Evolutionary conservation across 2,113 vertebrate species (phyloP).

Genomic region (Narcine bancroftii): DNA sequence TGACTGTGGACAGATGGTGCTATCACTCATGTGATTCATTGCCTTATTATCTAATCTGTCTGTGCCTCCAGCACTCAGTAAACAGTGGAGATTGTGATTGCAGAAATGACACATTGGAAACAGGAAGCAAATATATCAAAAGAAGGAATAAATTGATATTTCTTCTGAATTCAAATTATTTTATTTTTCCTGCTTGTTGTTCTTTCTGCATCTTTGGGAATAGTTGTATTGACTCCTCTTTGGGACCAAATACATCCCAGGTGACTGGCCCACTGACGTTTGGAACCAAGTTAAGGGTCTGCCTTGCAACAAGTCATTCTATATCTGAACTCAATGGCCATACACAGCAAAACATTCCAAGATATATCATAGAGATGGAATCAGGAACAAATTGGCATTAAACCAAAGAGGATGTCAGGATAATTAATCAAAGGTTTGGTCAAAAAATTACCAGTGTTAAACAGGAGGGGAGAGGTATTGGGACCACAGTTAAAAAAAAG

Average conservation of each 20-base stretch:
- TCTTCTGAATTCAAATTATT: neutral
- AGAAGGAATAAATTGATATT: neutral
- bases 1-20: slow-evolving; percentile 39
- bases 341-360: neutral
- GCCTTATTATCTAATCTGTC: slow-evolving; percentile 26
- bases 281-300: neutral
- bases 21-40: slow-evolving; percentile 31
- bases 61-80: slow-evolving; percentile 13
- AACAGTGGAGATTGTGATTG: slow-evolving; percentile 21
- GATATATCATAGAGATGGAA: neutral
- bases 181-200: neutral
- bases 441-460: neutral
- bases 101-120: neutral
- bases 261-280: neutral
- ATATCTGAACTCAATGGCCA: no score
- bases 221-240: neutral
- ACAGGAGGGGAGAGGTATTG: neutral
- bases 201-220: neutral
- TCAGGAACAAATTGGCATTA: neutral
- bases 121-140: neutral
- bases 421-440: neutral
- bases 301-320: neutral
- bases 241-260: no score
- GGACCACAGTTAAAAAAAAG: no score
- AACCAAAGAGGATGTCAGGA: neutral